Conservation (phyloP, 2,113 vertebrate species). For the Sturnira hondurensis region DNA sequence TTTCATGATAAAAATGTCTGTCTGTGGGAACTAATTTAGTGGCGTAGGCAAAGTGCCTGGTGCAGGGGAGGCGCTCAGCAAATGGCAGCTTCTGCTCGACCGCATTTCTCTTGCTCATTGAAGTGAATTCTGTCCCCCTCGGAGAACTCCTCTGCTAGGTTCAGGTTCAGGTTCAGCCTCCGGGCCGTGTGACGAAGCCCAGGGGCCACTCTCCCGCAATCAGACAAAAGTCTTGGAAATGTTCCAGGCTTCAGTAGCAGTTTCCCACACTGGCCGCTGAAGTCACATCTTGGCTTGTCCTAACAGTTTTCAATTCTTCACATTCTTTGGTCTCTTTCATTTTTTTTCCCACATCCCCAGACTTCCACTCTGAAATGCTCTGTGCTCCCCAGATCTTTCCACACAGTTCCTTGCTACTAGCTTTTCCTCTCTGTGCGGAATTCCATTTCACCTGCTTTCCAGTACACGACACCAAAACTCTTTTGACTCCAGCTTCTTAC, state of each 20-base stretch:
- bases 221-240: background rate
- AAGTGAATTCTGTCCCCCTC: background rate
- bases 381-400: conserved; percentile 9
- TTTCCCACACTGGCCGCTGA: conserved; percentile 66
- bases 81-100: accelerated
- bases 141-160: background rate
- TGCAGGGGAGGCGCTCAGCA: background rate
- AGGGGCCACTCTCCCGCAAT: background rate
- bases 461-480: conserved; percentile 5
- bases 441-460: background rate
- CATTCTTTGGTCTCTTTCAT: conserved; percentile 44
- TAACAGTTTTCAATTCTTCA: conserved; percentile 61
- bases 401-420: background rate
- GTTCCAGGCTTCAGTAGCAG: background rate
- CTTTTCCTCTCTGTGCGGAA: background rate
- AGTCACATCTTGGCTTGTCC: conserved; percentile 52
- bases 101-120: background rate
- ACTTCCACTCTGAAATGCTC: conserved; percentile 25
- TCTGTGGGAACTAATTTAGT: background rate
- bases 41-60: background rate
- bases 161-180: no score
- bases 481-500: background rate
- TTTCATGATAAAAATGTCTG: background rate
- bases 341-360: conserved; percentile 3
- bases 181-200: accelerated